Evolutionary conservation across 1,140 invertebrate genomes (phyloP).

Genomic region (Drosophila oshimai): DNA sequence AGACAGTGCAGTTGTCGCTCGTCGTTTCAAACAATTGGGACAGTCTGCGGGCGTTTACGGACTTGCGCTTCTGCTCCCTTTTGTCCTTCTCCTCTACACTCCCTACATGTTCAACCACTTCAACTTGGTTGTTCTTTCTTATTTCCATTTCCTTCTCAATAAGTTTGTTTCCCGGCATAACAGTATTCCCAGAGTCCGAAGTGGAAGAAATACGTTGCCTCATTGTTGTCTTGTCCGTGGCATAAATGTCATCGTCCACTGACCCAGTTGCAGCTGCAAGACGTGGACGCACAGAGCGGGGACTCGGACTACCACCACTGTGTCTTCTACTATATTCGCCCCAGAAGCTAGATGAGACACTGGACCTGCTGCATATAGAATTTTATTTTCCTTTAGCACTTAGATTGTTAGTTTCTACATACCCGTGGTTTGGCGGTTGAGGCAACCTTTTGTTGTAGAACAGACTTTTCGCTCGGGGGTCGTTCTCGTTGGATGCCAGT

Average conservation of each 20-base stretch:
- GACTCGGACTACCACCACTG: not conserved
- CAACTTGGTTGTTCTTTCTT: not conserved
- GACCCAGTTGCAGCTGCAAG: not conserved
- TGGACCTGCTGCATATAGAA: not conserved
- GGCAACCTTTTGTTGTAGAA: too few species aligned
- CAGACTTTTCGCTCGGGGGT: too few species aligned
- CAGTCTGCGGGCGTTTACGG: not conserved
- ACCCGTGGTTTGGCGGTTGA: too few species aligned
- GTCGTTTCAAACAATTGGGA: conserved; percentile 59
- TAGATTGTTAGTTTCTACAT: too few species aligned
- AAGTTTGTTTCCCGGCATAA: too few species aligned
- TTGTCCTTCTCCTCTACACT: not conserved
- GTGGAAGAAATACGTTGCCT: not conserved
- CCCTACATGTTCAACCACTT: too few species aligned
- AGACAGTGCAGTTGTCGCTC: conserved; percentile 66
- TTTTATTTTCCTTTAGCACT: not conserved
- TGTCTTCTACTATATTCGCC: not conserved
- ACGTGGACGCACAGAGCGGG: not conserved
- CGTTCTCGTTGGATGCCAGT: too few species aligned
- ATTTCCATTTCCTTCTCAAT: not conserved
- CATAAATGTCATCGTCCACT: not conserved
- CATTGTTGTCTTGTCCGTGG: not conserved
- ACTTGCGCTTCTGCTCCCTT: not conserved
- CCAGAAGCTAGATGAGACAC: not conserved
- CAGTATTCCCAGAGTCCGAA: not conserved